Evolutionary conservation across 2,888 invertebrate species (phyloP).

Genomic region (Altica lythri): DNA sequence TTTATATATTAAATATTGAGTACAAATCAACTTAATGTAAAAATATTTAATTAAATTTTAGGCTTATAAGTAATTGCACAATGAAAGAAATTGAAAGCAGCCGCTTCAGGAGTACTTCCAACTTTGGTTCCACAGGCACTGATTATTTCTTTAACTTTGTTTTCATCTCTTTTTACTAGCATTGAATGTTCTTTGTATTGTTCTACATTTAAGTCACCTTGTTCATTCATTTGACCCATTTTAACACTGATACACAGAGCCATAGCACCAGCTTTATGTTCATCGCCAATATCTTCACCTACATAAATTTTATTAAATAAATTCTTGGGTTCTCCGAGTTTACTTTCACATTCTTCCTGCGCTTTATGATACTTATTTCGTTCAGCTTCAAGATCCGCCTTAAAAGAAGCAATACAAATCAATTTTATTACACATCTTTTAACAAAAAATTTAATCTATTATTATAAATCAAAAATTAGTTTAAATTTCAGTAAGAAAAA

Average conservation of each 20-base stretch:
- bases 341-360: not conserved
- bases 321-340: slow-evolving; percentile 4
- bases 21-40: no score
- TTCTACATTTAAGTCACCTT: not conserved
- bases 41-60: no score
- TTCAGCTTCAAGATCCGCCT: not conserved
- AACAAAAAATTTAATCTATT: no score
- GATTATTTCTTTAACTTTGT: not conserved
- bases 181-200: not conserved
- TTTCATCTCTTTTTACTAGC: not conserved
- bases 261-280: not conserved
- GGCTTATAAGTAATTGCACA: no score
- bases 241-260: not conserved
- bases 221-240: slow-evolving; percentile 5
- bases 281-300: not conserved
- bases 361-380: no score
- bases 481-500: no score
- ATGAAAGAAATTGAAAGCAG: not conserved
- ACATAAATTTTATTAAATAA: not conserved
- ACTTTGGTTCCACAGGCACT: not conserved
- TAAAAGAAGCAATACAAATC: no score
- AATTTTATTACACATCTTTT: no score
- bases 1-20: no score
- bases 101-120: not conserved
- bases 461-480: no score